phyloP scores from a whole-genome alignment of 2,113 vertebrate genomes.

The Protobothrops flavoviridis region DNA sequence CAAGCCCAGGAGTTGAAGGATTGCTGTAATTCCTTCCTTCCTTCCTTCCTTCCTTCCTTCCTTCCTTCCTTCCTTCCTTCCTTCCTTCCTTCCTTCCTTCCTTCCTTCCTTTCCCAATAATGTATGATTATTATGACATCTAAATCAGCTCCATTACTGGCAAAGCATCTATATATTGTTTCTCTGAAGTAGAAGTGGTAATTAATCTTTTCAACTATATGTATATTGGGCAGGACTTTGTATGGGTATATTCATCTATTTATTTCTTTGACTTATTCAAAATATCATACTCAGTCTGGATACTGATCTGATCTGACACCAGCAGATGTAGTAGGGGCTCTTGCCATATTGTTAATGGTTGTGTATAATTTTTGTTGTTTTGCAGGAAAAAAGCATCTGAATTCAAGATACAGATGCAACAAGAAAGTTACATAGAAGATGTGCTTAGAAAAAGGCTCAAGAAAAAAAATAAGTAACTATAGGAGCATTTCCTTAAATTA shows the following conservation, averaged over 20 bases:
- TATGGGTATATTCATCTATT: background rate
- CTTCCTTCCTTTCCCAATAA: background rate
- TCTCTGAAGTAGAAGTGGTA: background rate
- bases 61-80: no score
- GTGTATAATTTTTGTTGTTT: rapidly evolving
- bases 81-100: background rate
- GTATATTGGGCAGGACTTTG: background rate
- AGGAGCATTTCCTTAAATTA: rapidly evolving
- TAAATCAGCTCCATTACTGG: background rate
- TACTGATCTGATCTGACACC: background rate
- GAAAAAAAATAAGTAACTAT: background rate
- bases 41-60: no score
- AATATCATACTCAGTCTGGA: background rate
- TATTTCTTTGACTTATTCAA: background rate
- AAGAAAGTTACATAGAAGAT: slow-evolving; percentile 46
- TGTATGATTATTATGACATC: background rate
- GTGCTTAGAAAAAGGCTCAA: slow-evolving; percentile 55
- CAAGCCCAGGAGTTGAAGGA: background rate
- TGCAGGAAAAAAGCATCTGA: slow-evolving; percentile 55
- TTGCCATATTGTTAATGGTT: background rate
- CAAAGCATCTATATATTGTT: background rate
- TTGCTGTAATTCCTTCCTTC: background rate
- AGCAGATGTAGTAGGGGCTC: background rate
- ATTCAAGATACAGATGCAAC: slow-evolving; percentile 60
- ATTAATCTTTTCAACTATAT: background rate